Evolutionary conservation across 2,113 vertebrate species (phyloP), one percentile per base, ranked within the genome.

Genomic region (Cyanistes caeruleus): DNA sequence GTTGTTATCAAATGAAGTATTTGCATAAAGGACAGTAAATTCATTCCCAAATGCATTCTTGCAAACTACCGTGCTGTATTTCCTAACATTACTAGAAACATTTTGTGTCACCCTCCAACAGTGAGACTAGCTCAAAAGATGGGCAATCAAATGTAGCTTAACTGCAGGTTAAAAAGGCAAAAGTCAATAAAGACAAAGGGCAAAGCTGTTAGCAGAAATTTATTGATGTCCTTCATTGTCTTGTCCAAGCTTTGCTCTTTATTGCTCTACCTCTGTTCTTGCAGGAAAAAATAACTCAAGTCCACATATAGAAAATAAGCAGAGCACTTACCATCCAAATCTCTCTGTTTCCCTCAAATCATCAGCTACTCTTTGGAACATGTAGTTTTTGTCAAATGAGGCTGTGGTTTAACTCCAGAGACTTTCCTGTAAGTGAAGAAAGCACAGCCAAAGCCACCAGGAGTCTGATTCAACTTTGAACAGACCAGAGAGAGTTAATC

Each of bases 401-500:
- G 24, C 56, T 64, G 39, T 68, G 65, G 28, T 95, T 97, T 96
- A 59, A 85, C 88, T 94, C 89, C 74, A 64, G 75, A 90, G 53
- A 70, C 63, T 89, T 88, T 76, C 20, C 48, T 90, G 70, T 35
- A 39, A 97, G 75, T 53, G 33, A 95, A 83, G 77, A 87, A 85
- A 87, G 56, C 35, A 82, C 59, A 74, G 60, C 37, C 84, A 82
- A 76, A 75, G 73, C n/a, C 76, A 87, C 89, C 59, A 80, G 77
- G 75, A 97, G 52, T 58, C 43, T 83, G 63, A 90, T 94, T 97
- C 91, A 91, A 65, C 70, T 95, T 97, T 93, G 84, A 93, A 44
- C 85, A 97, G 73, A 69, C 69, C 48, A 95, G 87, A 37, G 56
- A 90, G 82, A 95, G 85, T 73, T 96, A 96, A 98, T 89, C 72